These are phyloP conservation scores for Plectrocnemia conspersa DNA, from an alignment of 1,140 invertebrate species.

Conservation along the genomic window DNA sequence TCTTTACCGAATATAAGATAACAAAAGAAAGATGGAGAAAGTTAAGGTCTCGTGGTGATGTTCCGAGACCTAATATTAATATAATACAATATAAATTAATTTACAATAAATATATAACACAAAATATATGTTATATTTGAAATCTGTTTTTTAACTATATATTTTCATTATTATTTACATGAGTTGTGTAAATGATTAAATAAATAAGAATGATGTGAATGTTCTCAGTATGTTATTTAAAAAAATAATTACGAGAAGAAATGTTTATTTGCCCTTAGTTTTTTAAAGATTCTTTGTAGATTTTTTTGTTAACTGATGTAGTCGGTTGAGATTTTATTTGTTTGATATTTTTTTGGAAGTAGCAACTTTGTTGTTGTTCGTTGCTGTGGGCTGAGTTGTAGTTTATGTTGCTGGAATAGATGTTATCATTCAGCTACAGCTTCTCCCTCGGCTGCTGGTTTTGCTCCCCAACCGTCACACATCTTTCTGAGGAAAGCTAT, in stretches of 20 bases:
- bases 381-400: background rate
- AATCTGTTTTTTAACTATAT: slow-evolving; percentile 4
- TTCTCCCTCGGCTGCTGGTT: slow-evolving; percentile 34
- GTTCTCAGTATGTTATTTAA: background rate
- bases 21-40: slow-evolving; percentile 21
- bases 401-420: slow-evolving; percentile 36
- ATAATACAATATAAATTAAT: slow-evolving; percentile 19
- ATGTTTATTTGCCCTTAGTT: background rate
- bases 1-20: slow-evolving; percentile 18
- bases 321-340: no score
- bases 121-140: slow-evolving; percentile 5
- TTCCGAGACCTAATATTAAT: slow-evolving; percentile 7
- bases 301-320: no score
- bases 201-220: background rate
- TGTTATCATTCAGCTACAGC: slow-evolving; percentile 38
- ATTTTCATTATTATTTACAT: background rate
- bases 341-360: background rate
- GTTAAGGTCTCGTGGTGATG: background rate
- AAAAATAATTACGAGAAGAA: background rate
- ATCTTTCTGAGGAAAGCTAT: slow-evolving; percentile 67
- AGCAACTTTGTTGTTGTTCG: slow-evolving; percentile 7
- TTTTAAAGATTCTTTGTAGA: no score
- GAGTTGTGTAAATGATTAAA: background rate
- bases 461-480: slow-evolving; percentile 55
- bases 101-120: slow-evolving; percentile 21